Base-by-base conservation (phyloP, 2,113 vertebrate species). In the Climacteris rufus region DNA sequence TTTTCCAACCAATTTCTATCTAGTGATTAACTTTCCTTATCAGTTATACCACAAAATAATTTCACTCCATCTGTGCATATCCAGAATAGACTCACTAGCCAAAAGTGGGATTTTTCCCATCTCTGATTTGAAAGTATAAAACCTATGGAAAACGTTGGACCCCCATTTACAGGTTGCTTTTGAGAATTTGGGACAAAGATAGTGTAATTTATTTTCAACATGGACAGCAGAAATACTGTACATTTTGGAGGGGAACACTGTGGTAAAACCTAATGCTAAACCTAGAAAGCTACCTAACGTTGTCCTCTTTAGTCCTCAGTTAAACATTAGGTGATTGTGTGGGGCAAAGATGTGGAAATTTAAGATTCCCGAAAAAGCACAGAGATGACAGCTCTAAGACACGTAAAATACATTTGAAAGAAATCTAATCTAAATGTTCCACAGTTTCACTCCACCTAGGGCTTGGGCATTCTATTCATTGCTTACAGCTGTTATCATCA, bases 1-100 rank as follows among this genome's bases (percentile, higher is more conserved):
- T 96, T 97, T 97, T 93, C 89, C 66, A 83, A 72, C 77, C 77
- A 89, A 79, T 96, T 96, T 96, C 94, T 96, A 82, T 83, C 87
- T 89, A 82, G 91, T 89, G 91, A 94, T 96, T 95, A 96, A 94
- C 87, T 95, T 91, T 61, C 40, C 74, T 93, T 97, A 91, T 85
- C 87, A 82, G 69, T 93, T 89, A 85, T 80, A 94, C 78, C 53
- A 76, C 94, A 90, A 93, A 93, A 96, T 85, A 91, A 82, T 95
- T 95, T 93, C 81, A 79, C 30, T 91, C 69, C 77, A 83, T 96
- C 93, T 96, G 80, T 94, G 89, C 80, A 56, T 89, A 89, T 87
- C 52, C 69, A 59, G 80, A 83, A 52, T n/a, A 64, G 68, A 60
- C 24, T 87, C 33, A 70, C 35, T 83, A 89, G 72, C 60, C 86